A percentile compares a stretch with the other conserved stretches of the same genome.
Evolutionary conservation across 2,888 invertebrate species (phyloP).

Genomic region (Lissocephala sabroskyi): DNA sequence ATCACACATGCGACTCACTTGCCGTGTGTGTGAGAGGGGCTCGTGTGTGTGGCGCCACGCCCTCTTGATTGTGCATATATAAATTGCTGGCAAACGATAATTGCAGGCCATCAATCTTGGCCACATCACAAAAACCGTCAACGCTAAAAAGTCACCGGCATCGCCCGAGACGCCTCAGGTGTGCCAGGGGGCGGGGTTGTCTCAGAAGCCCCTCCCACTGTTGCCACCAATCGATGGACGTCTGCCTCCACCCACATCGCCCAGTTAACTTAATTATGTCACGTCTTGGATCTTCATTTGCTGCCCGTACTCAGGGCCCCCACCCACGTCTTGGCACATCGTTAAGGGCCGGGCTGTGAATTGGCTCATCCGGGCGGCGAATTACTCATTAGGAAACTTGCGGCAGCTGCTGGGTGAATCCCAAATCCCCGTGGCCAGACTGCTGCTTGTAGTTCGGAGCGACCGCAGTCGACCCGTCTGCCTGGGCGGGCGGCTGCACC

Average conservation of each 20-base stretch:
- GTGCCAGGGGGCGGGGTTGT: too few relatives aligned
- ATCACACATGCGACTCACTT: slow-evolving; percentile 9
- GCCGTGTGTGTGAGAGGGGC: not conserved
- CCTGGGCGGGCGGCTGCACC: slow-evolving; percentile 51
- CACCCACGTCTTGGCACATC: slow-evolving; percentile 18
- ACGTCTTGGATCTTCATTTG: too few relatives aligned
- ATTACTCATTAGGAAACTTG: slow-evolving; percentile 55
- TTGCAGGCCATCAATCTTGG: slow-evolving; percentile 61
- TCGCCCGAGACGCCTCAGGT: too few relatives aligned
- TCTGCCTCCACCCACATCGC: too few relatives aligned
- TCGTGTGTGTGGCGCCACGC: slow-evolving; percentile 31
- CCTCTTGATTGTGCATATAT: slow-evolving; percentile 40
- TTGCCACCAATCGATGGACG: too few relatives aligned
- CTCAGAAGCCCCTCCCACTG: too few relatives aligned
- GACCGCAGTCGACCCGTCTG: not conserved
- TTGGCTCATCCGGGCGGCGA: slow-evolving; percentile 18
- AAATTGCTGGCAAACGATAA: slow-evolving; percentile 60
- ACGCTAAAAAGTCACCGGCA: slow-evolving; percentile 55
- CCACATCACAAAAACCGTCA: slow-evolving; percentile 62
- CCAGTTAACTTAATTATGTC: too few relatives aligned
- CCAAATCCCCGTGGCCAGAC: not conserved
- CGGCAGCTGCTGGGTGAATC: slow-evolving; percentile 4
- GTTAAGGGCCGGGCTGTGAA: slow-evolving; percentile 33
- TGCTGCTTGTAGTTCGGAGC: too few relatives aligned
- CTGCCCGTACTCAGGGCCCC: too few relatives aligned